Evolutionary conservation across 2,888 invertebrate genomes (phyloP), one percentile per base, ranked within the genome.

Genomic region (Bruchidius siliquastri): DNA sequence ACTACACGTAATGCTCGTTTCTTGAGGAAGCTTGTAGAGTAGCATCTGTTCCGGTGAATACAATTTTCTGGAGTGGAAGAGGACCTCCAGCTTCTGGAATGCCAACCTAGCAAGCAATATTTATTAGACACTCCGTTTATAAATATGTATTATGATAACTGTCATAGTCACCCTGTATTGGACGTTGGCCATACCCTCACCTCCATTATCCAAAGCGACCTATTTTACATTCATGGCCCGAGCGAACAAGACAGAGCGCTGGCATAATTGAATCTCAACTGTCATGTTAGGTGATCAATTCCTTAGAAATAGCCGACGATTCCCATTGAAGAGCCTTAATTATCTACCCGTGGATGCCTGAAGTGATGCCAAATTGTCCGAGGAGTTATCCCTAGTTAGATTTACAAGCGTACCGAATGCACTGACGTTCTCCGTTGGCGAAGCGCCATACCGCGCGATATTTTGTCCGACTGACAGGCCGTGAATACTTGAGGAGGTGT

Each of bases 261-360:
- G 49, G 49, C 82, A 83, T 84, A 85, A 86, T 86, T 85, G 85
- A 85, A 86, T 85, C 85, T 85, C 83, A 85, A 85, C 85, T 85
- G 85, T 86, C 85, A 84, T 85, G 84, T 85, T 82, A 80, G 81
- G 82, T 83, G 82, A 84, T 83, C 84, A 84, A 84, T 83, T 83
- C 82, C 81, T 49, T 49, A 49, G 49, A 49, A 49, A 49, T 49
- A 49, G 49, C 74, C 78, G 75, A 75, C 75, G 77, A 77, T 75
- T 74, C 74, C 74, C 75, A 74, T 77, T 76, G 72, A 76, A 77
- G 71, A 78, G 75, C 71, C 73, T 77, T 74, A 73, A 74, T 75
- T 75, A 74, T 75, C 72, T 74, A 67, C 71, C 74, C 72, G 26
- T 26, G 70, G 74, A 71, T 71, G 21, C 67, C 71, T 74, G 75